These are phyloP conservation scores for Odontophorus gujanensis DNA, from an alignment of 2,113 vertebrate genomes.

Conservation along the genomic window DNA sequence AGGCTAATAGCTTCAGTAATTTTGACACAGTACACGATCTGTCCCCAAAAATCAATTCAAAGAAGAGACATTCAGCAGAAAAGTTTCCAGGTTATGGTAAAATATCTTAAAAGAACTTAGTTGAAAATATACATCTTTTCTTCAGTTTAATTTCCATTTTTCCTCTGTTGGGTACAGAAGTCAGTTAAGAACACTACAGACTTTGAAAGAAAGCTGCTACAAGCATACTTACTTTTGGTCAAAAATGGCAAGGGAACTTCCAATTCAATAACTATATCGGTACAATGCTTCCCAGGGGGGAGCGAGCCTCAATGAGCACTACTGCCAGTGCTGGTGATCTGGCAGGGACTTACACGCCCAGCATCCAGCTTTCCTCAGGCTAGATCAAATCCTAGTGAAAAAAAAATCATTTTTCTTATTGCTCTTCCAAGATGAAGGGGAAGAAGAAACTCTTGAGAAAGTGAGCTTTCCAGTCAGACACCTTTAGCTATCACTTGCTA, in stretches of 20 bases:
- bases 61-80: neutral
- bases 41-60: neutral
- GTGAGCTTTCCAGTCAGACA: neutral
- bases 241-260: neutral
- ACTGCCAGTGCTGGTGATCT: neutral
- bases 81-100: neutral
- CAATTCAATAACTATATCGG: neutral
- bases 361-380: neutral
- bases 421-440: neutral
- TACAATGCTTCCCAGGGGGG: too few relatives aligned
- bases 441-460: neutral
- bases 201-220: neutral
- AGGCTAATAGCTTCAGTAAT: neutral
- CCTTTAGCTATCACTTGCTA: neutral
- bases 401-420: neutral
- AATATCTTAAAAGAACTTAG: neutral
- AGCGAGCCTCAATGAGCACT: neutral
- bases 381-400: neutral
- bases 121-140: neutral
- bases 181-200: neutral
- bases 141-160: neutral
- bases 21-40: neutral
- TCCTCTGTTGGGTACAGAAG: neutral
- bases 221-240: neutral
- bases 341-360: neutral